Evolutionary conservation across 2,888 invertebrate genomes (phyloP).

Genomic region (Ectobius pallidus): DNA sequence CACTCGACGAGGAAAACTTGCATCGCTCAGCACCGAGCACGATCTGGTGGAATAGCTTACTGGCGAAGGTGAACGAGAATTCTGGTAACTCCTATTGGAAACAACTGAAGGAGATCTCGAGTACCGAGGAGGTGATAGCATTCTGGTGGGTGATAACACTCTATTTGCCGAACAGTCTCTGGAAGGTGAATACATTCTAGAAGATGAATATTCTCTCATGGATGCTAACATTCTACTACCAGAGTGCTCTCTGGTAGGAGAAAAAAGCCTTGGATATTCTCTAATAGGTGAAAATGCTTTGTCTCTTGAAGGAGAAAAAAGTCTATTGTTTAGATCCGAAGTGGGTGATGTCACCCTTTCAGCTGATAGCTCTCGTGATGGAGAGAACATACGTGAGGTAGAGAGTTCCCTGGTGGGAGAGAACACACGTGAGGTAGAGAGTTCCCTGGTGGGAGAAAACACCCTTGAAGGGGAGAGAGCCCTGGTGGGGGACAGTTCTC

Average conservation of each 20-base stretch:
- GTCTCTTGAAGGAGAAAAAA: constrained; percentile 23
- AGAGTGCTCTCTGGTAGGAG: neutral
- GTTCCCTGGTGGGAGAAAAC: neutral
- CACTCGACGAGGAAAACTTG: constrained; percentile 62
- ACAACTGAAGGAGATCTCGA: neutral
- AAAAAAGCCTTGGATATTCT: constrained; percentile 5
- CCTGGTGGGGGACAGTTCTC: constrained; percentile 18
- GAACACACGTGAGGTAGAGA: neutral
- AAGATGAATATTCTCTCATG: neutral
- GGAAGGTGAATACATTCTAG: constrained; percentile 8
- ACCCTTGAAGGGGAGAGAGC: constrained; percentile 21
- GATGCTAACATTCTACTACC: neutral
- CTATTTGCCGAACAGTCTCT: neutral
- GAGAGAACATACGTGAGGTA: neutral
- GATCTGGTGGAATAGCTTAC: neutral
- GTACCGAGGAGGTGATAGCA: neutral
- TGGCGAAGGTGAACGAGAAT: constrained; percentile 4
- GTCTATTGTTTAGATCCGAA: neutral
- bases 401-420: constrained; percentile 20
- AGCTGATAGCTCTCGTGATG: neutral
- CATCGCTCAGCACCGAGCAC: neutral
- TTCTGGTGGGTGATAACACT: constrained; percentile 2
- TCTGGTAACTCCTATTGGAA: neutral
- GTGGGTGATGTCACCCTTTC: neutral
- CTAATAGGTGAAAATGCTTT: constrained; percentile 6